phyloP scores from a whole-genome alignment of 1,140 invertebrate genomes.

The Caerostris darwini region DNA sequence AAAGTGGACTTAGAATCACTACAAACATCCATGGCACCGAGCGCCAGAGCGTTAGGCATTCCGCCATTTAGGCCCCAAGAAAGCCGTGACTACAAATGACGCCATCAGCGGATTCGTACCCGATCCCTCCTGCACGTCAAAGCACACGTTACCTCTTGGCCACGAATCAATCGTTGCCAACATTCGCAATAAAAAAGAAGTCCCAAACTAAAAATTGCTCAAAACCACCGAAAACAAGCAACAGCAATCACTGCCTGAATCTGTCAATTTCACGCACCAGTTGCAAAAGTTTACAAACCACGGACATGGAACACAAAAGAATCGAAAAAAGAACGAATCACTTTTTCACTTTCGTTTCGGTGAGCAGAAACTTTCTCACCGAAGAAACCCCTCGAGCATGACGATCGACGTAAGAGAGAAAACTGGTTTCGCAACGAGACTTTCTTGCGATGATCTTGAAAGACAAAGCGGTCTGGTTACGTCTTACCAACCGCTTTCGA shows the following conservation, averaged over 20 bases:
- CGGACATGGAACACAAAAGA: neutral
- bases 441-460: constrained; percentile 29
- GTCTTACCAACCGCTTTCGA: neutral
- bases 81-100: no score
- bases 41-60: no score
- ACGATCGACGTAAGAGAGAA: neutral
- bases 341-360: neutral
- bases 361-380: neutral
- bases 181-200: neutral
- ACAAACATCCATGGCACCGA: no score
- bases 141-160: no score
- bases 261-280: neutral
- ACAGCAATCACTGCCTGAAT: neutral
- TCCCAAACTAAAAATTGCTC: neutral
- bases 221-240: neutral
- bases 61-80: no score
- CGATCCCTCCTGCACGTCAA: no score
- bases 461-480: neutral
- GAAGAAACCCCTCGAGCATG: neutral
- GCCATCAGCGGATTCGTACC: no score
- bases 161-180: no score
- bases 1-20: no score
- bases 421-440: neutral
- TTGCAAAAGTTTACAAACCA: neutral
- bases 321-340: neutral